Percentiles rank a stretch among this genome's conserved stretches.
These are phyloP conservation scores for Macrotus californicus DNA, from an alignment of 2,113 vertebrate species.

Conservation along the genomic window DNA sequence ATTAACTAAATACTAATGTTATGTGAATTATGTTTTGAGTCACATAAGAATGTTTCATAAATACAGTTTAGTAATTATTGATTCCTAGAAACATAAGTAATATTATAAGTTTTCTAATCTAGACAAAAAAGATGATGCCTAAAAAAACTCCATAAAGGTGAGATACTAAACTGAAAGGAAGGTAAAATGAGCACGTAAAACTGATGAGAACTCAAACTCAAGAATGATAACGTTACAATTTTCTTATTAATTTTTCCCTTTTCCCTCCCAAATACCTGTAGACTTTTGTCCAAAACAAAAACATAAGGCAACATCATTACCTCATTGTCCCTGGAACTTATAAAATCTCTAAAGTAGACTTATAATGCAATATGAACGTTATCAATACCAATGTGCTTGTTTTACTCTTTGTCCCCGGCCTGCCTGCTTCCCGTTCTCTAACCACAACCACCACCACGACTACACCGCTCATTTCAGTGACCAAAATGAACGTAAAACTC, in stretches of 20 bases:
- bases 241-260: neutral
- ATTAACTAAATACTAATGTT: neutral
- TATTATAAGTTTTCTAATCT: neutral
- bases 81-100: neutral
- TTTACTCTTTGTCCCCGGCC: neutral
- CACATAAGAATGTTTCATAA: neutral
- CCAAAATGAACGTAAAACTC: neutral
- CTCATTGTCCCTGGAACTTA: neutral
- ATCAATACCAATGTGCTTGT: neutral
- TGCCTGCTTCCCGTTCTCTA: neutral
- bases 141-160: neutral
- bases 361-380: neutral
- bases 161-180: neutral
- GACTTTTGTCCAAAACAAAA: neutral
- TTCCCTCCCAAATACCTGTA: neutral
- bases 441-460: neutral
- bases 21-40: neutral
- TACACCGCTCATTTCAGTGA: neutral
- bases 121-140: neutral
- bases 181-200: neutral
- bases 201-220: neutral
- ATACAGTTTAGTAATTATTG: neutral
- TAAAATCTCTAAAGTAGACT: neutral
- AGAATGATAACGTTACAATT: neutral
- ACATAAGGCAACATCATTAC: neutral